phyloP scores from a whole-genome alignment of 2,888 invertebrate genomes.

The Dicycla oo region DNA sequence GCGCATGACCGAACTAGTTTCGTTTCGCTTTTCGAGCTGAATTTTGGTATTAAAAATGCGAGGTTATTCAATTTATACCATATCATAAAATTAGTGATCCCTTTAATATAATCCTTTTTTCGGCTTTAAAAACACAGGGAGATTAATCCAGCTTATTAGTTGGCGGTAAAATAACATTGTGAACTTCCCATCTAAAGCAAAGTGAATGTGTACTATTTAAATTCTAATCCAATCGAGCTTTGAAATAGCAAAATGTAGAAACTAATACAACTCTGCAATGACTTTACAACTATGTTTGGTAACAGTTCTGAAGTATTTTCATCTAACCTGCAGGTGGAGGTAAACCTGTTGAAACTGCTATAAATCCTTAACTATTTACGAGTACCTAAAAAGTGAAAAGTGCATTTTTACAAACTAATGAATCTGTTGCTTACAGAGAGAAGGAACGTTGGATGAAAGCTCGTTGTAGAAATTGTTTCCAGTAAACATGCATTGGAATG shows the following conservation, averaged over 20 bases:
- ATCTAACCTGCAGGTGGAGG: slow-evolving; percentile 28
- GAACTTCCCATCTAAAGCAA: slow-evolving; percentile 8
- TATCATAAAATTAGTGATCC: not conserved
- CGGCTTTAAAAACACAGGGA: not conserved
- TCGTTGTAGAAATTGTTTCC: slow-evolving; percentile 17
- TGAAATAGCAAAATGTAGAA: slow-evolving; percentile 7
- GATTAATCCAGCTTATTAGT: not conserved
- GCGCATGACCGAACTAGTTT: slow-evolving; percentile 14
- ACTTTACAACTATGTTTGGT: slow-evolving; percentile 30
- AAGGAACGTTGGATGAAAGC: not conserved
- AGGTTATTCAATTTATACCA: not conserved
- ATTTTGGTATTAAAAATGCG: not conserved
- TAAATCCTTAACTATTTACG: slow-evolving; percentile 32
- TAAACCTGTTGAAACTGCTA: slow-evolving; percentile 22
- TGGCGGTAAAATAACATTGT: not conserved
- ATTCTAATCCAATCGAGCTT: slow-evolving; percentile 8
- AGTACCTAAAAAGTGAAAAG: slow-evolving; percentile 28
- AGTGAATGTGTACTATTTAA: slow-evolving; percentile 10
- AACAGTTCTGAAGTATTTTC: slow-evolving; percentile 43
- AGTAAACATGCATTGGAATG: slow-evolving; percentile 1
- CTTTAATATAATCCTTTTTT: not conserved
- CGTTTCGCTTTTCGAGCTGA: slow-evolving; percentile 8
- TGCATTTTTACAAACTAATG: slow-evolving; percentile 25
- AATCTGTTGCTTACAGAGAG: slow-evolving; percentile 33
- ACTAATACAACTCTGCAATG: not conserved